Evolutionary conservation across 1,140 invertebrate species (phyloP), one percentile per base, ranked within the genome.

Genomic region (Neodiprion virginianus): DNA sequence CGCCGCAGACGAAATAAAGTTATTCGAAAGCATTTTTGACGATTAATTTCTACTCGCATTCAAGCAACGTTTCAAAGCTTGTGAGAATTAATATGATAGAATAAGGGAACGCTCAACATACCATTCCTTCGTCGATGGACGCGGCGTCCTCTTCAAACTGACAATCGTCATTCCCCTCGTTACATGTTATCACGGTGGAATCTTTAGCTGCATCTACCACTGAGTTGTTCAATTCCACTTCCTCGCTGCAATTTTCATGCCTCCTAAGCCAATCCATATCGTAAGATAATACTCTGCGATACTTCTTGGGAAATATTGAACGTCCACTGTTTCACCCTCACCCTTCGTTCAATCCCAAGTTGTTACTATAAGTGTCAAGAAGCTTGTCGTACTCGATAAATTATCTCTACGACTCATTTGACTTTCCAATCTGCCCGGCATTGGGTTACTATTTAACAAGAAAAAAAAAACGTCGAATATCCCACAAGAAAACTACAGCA

Each of bases 71-170:
- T 40, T 40, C 28, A 40, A 40, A 40, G 28, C 5, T 40, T 40
- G 28, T 40, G 28, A 40, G 28, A 40, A 40, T 40, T 40, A 40
- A 40, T 2, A 40, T 40, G 28, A 40, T 5, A 40, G 28, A 5
- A 40, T 40, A 40, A 40, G 28, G 28, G 28, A 40, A 40, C 1
- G 28, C 75, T 76, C 78, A 79, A 86, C 86, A 78, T 88, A 88
- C 87, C 87, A 86, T 86, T 73, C 81, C 86, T 70, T 87, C 86
- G 78, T 87, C 84, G 77, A 87, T 79, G 75, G 83, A 86, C 8
- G 72, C 73, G 69, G 72, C 73, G 69, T 87, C 85, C 74, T 87
- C 86, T 65, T 87, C 84, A 76, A 81, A 86, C 76, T 81, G 86
- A 73, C 80, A 86, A 66, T 86, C 84, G 70, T 86, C 84, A 67